phyloP scores from a whole-genome alignment of 1,140 invertebrate species.

The Formica selysi region DNA sequence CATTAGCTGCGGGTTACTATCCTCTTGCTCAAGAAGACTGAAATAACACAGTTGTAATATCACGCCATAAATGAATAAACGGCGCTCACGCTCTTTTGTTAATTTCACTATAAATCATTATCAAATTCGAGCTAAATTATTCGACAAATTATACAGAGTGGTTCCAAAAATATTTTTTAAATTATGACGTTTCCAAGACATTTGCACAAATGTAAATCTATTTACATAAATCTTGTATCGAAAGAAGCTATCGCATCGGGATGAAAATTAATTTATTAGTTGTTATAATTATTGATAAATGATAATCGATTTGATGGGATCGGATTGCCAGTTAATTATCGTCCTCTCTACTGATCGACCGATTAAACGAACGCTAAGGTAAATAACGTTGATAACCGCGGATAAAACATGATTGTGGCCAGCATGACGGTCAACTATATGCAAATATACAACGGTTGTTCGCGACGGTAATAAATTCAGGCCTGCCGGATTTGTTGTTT shows the following conservation, averaged over 20 bases:
- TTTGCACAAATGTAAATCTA: neutral
- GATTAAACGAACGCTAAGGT: conserved; percentile 26
- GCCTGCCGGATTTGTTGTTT: conserved; percentile 17
- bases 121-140: conserved; percentile 12
- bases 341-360: neutral
- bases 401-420: conserved; percentile 31
- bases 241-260: neutral
- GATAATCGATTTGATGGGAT: conserved; percentile 11
- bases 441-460: conserved; percentile 27
- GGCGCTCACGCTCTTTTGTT: neutral
- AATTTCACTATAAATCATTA: neutral
- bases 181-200: neutral
- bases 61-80: neutral
- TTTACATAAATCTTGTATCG: neutral
- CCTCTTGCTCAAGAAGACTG: conserved; percentile 8
- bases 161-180: neutral
- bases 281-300: neutral
- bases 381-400: conserved; percentile 44
- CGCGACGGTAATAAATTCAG: conserved; percentile 39
- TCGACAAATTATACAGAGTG: neutral
- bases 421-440: conserved; percentile 3
- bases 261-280: neutral
- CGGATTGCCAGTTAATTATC: conserved; percentile 11
- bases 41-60: conserved; percentile 19
- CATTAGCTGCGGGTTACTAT: conserved; percentile 21